Conservation (phyloP, 2,113 vertebrate genomes). For the Odocoileus virginianus region DNA sequence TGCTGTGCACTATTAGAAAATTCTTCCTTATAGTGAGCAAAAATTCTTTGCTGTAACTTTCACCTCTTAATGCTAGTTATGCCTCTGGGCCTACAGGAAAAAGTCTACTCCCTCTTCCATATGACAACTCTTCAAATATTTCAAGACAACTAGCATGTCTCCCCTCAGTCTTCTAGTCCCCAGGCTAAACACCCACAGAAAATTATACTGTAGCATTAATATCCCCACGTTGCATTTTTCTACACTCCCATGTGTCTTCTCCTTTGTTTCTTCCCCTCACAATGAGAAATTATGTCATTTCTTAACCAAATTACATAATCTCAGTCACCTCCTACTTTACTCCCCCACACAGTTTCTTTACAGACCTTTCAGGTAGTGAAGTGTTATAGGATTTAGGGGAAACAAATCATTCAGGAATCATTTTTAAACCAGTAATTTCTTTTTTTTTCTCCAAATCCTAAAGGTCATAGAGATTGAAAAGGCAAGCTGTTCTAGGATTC, state of each 20-base stretch:
- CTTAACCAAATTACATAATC: slow-evolving; percentile 45
- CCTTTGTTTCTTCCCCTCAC: slow-evolving; percentile 19
- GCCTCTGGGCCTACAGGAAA: not conserved
- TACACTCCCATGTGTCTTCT: not conserved
- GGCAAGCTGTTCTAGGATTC: not conserved
- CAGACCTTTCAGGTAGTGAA: not conserved
- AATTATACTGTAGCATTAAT: not conserved
- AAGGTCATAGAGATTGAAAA: not conserved
- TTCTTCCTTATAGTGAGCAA: not conserved
- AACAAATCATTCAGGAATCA: not conserved
- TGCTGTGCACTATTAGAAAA: not conserved
- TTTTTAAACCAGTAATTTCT: not conserved
- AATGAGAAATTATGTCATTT: slow-evolving; percentile 25
- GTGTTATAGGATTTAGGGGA: not conserved
- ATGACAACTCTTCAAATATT: slow-evolving; percentile 35
- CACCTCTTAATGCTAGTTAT: not conserved
- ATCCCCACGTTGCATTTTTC: slow-evolving; percentile 30
- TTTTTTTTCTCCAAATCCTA: not conserved
- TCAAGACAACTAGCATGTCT: slow-evolving; percentile 19
- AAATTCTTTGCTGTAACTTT: not conserved
- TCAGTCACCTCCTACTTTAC: not conserved
- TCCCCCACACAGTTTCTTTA: not conserved
- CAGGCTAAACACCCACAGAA: slow-evolving; percentile 8
- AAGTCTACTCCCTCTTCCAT: not conserved
- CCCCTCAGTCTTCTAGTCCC: not conserved